Conservation (phyloP, 2,888 invertebrate species). For the Caradrina clavipalpis region DNA sequence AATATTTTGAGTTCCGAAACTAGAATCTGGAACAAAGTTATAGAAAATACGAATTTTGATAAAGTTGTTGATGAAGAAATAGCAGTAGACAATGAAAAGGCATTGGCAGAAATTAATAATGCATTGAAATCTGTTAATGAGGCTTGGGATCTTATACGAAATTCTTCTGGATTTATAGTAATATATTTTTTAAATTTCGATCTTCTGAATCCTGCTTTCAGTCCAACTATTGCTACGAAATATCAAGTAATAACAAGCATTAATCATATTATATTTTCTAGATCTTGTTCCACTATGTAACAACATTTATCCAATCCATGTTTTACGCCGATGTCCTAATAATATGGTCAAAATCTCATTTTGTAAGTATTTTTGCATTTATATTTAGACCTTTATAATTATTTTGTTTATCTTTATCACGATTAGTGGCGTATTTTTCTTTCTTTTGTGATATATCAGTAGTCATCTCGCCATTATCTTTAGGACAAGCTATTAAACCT, state of each 20-base stretch:
- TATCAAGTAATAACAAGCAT: too few relatives aligned
- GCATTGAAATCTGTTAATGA: constrained; percentile 21
- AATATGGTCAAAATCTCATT: constrained; percentile 8
- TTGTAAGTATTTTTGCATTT: constrained; percentile 46
- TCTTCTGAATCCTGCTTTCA: too few relatives aligned
- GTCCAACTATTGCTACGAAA: too few relatives aligned
- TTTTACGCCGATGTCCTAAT: constrained; percentile 35
- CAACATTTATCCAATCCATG: constrained; percentile 45
- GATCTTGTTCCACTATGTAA: constrained; percentile 37
- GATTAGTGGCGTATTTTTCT: too few relatives aligned
- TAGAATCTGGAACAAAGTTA: constrained; percentile 25
- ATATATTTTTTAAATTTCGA: not conserved
- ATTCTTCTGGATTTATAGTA: constrained; percentile 27
- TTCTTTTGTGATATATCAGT: too few relatives aligned
- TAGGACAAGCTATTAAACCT: too few relatives aligned
- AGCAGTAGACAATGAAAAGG: constrained; percentile 16
- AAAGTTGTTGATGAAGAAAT: constrained; percentile 23
- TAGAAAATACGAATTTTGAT: constrained; percentile 10
- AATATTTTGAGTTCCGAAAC: constrained; percentile 27
- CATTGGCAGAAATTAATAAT: constrained; percentile 26
- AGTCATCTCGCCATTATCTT: too few relatives aligned
- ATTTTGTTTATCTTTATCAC: too few relatives aligned
- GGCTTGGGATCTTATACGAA: constrained; percentile 39
- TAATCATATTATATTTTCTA: not conserved
- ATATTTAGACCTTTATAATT: too few relatives aligned